A percentile compares a stretch with the other conserved stretches of the same genome.
phyloP scores from a whole-genome alignment of 2,797 vertebrate genomes.

The Malacoraja senta region DNA sequence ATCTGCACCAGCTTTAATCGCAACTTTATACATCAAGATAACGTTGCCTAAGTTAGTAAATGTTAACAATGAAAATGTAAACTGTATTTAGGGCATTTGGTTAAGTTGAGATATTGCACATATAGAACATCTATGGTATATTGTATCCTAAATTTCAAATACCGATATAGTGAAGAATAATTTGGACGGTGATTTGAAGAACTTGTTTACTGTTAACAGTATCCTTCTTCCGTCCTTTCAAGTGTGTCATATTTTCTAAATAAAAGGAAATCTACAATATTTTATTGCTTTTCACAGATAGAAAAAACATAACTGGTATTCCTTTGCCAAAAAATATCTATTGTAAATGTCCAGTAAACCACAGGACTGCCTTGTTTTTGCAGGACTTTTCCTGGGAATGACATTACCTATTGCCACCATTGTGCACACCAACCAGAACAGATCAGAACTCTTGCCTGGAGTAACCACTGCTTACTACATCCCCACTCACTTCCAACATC shows the following conservation, averaged over 20 bases:
- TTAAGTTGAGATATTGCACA: neutral
- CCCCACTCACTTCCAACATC: constrained; percentile 62
- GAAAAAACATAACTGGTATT: neutral
- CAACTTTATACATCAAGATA: neutral
- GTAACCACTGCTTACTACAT: constrained; percentile 78
- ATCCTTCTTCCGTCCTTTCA: neutral
- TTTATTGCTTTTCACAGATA: neutral
- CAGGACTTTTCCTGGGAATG: constrained; percentile 76
- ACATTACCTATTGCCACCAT: constrained; percentile 76
- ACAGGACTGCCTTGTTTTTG: constrained; percentile 17
- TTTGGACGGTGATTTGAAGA: neutral
- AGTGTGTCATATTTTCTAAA: neutral
- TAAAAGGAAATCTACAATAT: neutral
- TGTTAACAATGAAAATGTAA: neutral
- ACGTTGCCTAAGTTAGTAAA: neutral
- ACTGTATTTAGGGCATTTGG: neutral
- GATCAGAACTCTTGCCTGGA: constrained; percentile 50
- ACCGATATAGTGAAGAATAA: neutral
- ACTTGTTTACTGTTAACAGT: neutral
- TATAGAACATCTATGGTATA: neutral
- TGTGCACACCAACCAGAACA: constrained; percentile 62
- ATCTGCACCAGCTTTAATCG: neutral
- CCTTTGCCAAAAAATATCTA: neutral
- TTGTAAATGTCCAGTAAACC: neutral
- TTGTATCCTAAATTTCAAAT: neutral